Evolutionary conservation across 1,140 invertebrate genomes (phyloP), one percentile per base, ranked within the genome.

Genomic region (Macrotrachela quadricornifera): DNA sequence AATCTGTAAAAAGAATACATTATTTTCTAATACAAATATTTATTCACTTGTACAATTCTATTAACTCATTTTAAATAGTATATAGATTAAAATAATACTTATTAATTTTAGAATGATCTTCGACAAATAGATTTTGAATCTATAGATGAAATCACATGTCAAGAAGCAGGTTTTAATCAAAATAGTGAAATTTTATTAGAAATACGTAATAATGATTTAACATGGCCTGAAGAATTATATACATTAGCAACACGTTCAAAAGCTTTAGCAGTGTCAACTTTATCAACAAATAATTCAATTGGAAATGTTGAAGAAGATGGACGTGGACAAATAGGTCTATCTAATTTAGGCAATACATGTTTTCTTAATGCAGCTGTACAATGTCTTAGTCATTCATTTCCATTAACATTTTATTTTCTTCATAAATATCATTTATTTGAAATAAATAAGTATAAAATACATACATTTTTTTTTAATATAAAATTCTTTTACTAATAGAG

Each of bases 311-410:
- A 30, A 30, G 21, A 30, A 30, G 21, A 30, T 30, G 21, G 21
- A 4, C 21, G 21, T 30, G 21, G 21, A 4, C 21, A 30, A 8
- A 30, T 30, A 30, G 90, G 88, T 21, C 80, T 94, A 74, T 76
- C 79, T 48, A 95, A 94, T 75, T 77, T 90, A 66, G 87, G 87
- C 49, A 92, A 92, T 68, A 90, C 87, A 15, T 95, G 88, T 69
- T 94, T 92, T 66, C 72, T 95, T 44, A 95, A 95, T 70, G 86
- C 87, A 1, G 87, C 83, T 39, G 71, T 94, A 38, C 85, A 91
- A 61, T 72, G 71, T 56, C 61, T 73, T 11, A 68, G 65, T 3
- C 72, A 73, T 61, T 71, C 70, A 48, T 61, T 70, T 13, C 71
- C 71, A 15, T 60, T 73, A 30, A 36, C 36, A 30, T 14, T 11